Conservation (phyloP, 92 coral and sea anemone species). For the Epizoanthus illoricatus region DNA sequence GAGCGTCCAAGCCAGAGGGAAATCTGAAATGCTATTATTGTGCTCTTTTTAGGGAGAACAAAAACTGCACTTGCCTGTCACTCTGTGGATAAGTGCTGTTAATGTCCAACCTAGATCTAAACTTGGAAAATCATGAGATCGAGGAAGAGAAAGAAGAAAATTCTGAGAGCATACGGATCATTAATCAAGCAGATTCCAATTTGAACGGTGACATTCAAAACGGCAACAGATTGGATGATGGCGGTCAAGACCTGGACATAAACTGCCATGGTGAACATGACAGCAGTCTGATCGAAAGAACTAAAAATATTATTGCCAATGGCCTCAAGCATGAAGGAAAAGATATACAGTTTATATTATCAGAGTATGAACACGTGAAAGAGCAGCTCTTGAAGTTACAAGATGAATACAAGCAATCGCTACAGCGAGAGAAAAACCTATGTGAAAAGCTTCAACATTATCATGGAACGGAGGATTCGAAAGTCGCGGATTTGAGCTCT, state of each 20-base stretch:
- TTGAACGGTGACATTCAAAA: constrained; percentile 33
- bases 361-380: constrained; percentile 70
- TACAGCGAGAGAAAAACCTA: constrained; percentile 76
- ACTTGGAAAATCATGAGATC: constrained; percentile 38
- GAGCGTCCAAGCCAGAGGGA: constrained; percentile 1
- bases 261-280: not conserved
- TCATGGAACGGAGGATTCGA: constrained; percentile 68
- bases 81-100: constrained; percentile 20
- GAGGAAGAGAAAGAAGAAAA: constrained; percentile 14
- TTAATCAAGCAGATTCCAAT: not conserved
- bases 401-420: constrained; percentile 65
- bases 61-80: not conserved
- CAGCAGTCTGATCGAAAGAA: constrained; percentile 13
- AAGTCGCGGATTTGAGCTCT: constrained; percentile 68
- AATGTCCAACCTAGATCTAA: constrained; percentile 26
- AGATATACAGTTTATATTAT: constrained; percentile 59
- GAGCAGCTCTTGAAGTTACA: constrained; percentile 73
- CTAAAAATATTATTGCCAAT: constrained; percentile 35
- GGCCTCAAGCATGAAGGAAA: constrained; percentile 69
- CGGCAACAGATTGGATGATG: constrained; percentile 24
- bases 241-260: not conserved
- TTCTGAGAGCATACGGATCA: constrained; percentile 2
- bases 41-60: constrained; percentile 17
- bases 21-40: constrained; percentile 10
- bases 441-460: constrained; percentile 68